Conservation (phyloP, 2,888 invertebrate genomes). For the Paralinhomoeus sp. region DNA sequence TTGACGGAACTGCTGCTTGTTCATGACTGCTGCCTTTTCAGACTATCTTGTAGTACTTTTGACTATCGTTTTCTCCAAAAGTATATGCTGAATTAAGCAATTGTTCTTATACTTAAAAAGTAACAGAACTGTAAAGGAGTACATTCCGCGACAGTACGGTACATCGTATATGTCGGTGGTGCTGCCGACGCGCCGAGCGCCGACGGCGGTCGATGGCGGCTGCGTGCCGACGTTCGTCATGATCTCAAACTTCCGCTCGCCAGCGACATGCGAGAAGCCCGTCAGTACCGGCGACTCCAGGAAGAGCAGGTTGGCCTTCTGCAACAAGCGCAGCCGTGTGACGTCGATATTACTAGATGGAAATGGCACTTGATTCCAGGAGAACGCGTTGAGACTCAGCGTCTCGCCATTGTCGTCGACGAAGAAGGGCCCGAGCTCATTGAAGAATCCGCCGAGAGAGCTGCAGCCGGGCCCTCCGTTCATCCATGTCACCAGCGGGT, state of each 20-base stretch:
- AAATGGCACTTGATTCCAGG: constrained; percentile 9
- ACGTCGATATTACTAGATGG: too few relatives aligned
- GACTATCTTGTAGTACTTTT: too few relatives aligned
- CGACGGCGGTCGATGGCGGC: too few relatives aligned
- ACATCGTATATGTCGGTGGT: not conserved
- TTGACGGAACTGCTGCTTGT: too few relatives aligned
- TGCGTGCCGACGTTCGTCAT: too few relatives aligned
- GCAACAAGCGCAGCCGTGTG: too few relatives aligned
- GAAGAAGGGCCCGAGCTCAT: constrained; percentile 27
- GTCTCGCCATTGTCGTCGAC: constrained; percentile 4
- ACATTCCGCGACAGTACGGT: constrained; percentile 1
- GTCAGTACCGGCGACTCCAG: constrained; percentile 35
- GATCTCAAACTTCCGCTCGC: too few relatives aligned
- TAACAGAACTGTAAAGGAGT: not conserved
- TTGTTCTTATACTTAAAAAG: constrained; percentile 1
- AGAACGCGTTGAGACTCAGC: constrained; percentile 11
- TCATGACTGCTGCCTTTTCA: too few relatives aligned
- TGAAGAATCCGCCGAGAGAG: constrained; percentile 25
- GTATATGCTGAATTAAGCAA: too few relatives aligned
- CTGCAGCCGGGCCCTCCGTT: constrained; percentile 30
- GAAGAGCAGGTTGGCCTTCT: constrained; percentile 32
- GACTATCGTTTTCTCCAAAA: too few relatives aligned
- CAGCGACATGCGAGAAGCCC: constrained; percentile 33
- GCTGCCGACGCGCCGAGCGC: too few relatives aligned
- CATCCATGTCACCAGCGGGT: constrained; percentile 23